Conservation (phyloP, 2,113 vertebrate species). For the Phaethon lepturus region DNA sequence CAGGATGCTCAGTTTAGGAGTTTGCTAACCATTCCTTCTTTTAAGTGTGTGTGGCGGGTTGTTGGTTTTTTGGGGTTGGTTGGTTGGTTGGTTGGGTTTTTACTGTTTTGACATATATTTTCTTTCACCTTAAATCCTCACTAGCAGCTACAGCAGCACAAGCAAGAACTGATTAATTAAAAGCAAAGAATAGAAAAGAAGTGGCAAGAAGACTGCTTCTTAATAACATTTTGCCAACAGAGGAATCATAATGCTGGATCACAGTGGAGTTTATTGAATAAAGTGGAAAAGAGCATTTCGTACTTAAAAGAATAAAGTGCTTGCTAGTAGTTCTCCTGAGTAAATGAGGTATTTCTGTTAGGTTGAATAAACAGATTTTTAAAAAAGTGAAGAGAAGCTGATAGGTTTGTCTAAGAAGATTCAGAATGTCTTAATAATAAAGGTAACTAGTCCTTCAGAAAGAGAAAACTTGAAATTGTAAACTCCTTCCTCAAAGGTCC, state of each 20-base stretch:
- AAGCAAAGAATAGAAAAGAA: neutral
- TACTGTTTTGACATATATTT: neutral
- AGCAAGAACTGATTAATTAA: neutral
- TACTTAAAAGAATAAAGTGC: neutral
- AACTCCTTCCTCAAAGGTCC: neutral
- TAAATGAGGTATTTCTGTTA: neutral
- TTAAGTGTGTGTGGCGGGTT: fast-evolving
- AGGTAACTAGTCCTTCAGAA: neutral
- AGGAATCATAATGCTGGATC: neutral
- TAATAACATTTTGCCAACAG: neutral
- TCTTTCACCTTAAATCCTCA: neutral
- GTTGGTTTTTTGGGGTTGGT: neutral
- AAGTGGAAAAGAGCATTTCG: neutral
- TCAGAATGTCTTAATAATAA: neutral
- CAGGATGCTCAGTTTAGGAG: neutral
- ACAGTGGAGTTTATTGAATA: neutral
- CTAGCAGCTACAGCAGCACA: neutral
- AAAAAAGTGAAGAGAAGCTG: neutral
- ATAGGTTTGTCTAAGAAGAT: neutral
- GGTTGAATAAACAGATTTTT: neutral
- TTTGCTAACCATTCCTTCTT: neutral
- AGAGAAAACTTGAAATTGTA: neutral
- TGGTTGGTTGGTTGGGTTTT: neutral
- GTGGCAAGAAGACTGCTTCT: neutral
- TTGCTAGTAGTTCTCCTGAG: neutral